Conservation (phyloP, 2,797 vertebrate species). For the Amazona ochrocephala region DNA sequence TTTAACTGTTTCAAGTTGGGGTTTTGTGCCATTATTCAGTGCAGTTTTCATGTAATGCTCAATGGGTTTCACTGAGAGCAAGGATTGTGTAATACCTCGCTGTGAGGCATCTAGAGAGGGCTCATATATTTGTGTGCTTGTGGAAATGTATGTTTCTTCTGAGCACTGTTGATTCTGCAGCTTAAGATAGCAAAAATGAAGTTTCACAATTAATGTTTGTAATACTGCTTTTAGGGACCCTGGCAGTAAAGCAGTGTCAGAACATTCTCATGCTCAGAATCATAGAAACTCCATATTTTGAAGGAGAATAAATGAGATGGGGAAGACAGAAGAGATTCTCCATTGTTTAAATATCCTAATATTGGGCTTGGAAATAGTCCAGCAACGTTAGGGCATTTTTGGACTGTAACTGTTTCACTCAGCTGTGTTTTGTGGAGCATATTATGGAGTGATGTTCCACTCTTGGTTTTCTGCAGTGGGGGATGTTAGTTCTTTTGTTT, state of each 20-base stretch:
- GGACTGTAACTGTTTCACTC: background rate
- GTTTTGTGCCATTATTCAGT: background rate
- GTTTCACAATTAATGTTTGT: background rate
- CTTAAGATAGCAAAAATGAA: background rate
- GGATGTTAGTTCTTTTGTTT: background rate
- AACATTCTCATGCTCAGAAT: background rate
- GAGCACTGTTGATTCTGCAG: background rate
- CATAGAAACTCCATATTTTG: background rate
- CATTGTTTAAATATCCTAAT: background rate
- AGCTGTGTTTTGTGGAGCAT: background rate
- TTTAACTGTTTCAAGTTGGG: background rate
- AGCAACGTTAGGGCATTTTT: rapidly evolving
- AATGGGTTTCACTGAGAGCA: background rate
- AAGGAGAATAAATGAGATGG: background rate
- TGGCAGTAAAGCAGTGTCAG: background rate
- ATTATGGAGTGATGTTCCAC: background rate
- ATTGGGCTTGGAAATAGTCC: background rate
- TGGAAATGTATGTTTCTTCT: background rate
- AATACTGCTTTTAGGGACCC: background rate
- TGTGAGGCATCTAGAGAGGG: background rate
- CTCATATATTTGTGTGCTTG: rapidly evolving
- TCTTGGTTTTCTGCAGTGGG: background rate
- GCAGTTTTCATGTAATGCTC: background rate
- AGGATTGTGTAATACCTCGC: background rate
- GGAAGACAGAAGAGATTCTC: background rate